These are phyloP conservation scores for Bombus affinis DNA, from an alignment of 1,140 invertebrate genomes.

Conservation along the genomic window DNA sequence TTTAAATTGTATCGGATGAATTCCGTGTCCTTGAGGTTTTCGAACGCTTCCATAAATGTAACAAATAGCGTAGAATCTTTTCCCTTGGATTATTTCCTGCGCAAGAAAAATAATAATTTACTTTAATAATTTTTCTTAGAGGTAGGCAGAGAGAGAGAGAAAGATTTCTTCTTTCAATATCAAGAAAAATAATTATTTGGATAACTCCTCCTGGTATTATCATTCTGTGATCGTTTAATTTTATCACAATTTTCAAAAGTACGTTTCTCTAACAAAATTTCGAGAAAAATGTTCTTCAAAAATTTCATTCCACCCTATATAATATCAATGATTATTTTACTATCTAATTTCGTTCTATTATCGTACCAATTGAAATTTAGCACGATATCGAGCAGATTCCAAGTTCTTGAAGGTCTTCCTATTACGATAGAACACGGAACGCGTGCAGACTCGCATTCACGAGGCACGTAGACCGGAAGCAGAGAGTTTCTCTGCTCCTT, in stretches of 20 bases:
- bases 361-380: not conserved
- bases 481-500: not conserved
- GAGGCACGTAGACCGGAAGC: not conserved
- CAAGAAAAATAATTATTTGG: too few relatives aligned
- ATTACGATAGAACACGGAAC: not conserved
- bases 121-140: too few relatives aligned
- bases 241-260: too few relatives aligned
- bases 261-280: too few relatives aligned
- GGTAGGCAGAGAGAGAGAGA: too few relatives aligned
- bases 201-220: too few relatives aligned
- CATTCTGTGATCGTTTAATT: too few relatives aligned
- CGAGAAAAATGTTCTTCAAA: too few relatives aligned
- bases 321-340: not conserved
- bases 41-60: not conserved
- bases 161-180: too few relatives aligned
- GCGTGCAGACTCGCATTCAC: not conserved
- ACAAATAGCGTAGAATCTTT: not conserved
- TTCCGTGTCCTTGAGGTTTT: too few relatives aligned
- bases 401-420: not conserved
- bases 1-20: not conserved
- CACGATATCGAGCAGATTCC: not conserved
- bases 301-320: not conserved
- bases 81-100: not conserved
- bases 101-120: not conserved
- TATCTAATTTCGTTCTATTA: not conserved